Base-by-base conservation (phyloP, 2,888 invertebrate genomes). In the Stenodera caucasica region DNA sequence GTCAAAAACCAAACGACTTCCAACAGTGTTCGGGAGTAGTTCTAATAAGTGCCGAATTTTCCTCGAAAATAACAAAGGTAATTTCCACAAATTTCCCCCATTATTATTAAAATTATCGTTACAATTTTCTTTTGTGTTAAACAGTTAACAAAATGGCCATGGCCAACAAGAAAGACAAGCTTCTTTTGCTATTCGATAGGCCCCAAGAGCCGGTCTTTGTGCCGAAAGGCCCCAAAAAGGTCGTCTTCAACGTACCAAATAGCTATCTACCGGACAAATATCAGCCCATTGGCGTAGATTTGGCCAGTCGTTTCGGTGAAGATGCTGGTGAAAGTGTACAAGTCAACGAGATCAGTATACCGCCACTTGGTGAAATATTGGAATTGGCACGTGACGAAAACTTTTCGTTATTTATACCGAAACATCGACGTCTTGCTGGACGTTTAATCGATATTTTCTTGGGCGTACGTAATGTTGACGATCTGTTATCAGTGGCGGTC, bases 141-240 rank as follows among this genome's bases (percentile, higher is more conserved):
- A n/a, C n/a, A n/a, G n/a, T n/a, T n/a, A n/a, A n/a, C n/a, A n/a
- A n/a, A n/a, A n/a, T n/a, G 32, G 12, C n/a, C 12, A 23, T 23
- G 12, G 1, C 12, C 5, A 21, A 23, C 6, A 45, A 45, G 6
- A 45, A 45, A 21, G 9, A 12, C 0, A 21, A 45, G 3, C 9
- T 45, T 23, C 78, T 88, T 69, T 78, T 88, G 71, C 84, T 92
- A 67, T 90, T 89, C 80, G 89, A 91, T 74, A 86, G 90, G 37
- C 91, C 91, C 11, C 83, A 84, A 61, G 91, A 91, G 79, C 91
- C 91, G 0, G 85, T 89, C 61, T 91, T 90, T 80, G 85, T 90
- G 81, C 86, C 87, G 65, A 92, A 91, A 79, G 90, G 90, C 2
- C 84, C 86, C 8, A 85, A 86, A 0, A 83, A 83, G 62, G 80